Evolutionary conservation across 2,888 invertebrate species (phyloP), one percentile per base, ranked within the genome.

Genomic region (Dryocosmus kuriphilus): DNA sequence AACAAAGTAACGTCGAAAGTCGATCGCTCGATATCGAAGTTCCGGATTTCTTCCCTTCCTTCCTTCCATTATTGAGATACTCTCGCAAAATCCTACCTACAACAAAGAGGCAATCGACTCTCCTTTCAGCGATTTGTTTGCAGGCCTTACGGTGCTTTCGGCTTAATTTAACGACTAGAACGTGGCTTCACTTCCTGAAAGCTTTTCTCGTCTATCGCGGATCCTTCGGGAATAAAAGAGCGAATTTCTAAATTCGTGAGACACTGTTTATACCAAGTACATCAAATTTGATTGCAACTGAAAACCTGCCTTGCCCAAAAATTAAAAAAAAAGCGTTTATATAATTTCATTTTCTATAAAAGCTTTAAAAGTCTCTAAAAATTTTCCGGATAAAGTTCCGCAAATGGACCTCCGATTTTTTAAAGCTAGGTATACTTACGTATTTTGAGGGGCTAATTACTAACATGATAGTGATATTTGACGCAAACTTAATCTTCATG

Each of bases 141-240:
- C 84, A 79, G 81, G 79, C 77, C 80, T 82, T 76, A 84, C 79
- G 63, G 73, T 75, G 80, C 51, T n/a, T 86, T 87, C 82, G 81
- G 84, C 83, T 88, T 87, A 86, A 88, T 87, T 85, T 86, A 86
- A 86, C 86, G 84, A 84, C 81, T 82, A 76, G 79, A 83, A 86
- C 82, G 84, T 83, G 83, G 80, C 78, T 76, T 81, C 83, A 78
- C 80, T 82, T 81, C 76, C 75, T 83, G 83, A 82, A 86, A 84
- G 79, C 83, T 83, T 84, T 84, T 81, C 83, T 79, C 55, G 79
- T 80, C 80, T 79, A 79, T 82, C 80, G 77, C 78, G 74, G n/a
- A 71, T 46, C 71, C 30, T 74, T 24, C 79, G 79, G 57, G 74
- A 81, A 79, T 79, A 81, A 81, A 78, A 75, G 35, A 24, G 8